Conservation (phyloP, 2,797 vertebrate species). For the Xiphorhynchus erythropygius region DNA sequence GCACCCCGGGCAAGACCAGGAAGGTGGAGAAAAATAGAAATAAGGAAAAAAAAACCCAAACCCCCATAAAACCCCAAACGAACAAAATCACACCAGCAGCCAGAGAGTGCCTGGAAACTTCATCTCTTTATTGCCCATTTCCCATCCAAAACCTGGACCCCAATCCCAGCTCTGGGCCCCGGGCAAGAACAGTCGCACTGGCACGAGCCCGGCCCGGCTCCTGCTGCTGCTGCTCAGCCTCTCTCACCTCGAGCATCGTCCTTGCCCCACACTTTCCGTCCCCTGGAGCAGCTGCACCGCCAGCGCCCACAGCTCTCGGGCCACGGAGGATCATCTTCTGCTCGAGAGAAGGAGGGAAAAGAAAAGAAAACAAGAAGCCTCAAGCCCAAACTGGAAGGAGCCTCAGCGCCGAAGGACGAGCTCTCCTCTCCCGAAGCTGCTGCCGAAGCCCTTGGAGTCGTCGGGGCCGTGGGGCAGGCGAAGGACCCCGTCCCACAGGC, state of each 20-base stretch:
- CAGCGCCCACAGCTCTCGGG: not conserved
- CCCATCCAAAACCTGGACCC: not conserved
- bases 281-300: not conserved
- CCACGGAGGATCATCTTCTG: not conserved
- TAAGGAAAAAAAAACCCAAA: not conserved
- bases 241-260: not conserved
- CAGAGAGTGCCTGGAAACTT: not conserved
- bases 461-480: conserved; percentile 70
- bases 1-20: not conserved
- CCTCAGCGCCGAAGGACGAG: conserved; percentile 24
- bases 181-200: not conserved
- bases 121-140: conserved; percentile 6
- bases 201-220: not conserved
- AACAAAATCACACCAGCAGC: no score
- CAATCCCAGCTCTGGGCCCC: not conserved
- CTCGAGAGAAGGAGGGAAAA: not conserved
- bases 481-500: conserved; percentile 3
- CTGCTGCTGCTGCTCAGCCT: not conserved
- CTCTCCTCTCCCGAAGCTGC: conserved; percentile 60
- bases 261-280: not conserved
- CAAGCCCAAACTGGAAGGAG: fast-evolving
- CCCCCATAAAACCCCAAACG: no score
- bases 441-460: conserved; percentile 70
- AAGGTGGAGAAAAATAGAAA: no score
- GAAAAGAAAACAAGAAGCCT: not conserved